These are phyloP conservation scores for Chauna torquata DNA, from an alignment of 2,113 vertebrate species.

Conservation along the genomic window DNA sequence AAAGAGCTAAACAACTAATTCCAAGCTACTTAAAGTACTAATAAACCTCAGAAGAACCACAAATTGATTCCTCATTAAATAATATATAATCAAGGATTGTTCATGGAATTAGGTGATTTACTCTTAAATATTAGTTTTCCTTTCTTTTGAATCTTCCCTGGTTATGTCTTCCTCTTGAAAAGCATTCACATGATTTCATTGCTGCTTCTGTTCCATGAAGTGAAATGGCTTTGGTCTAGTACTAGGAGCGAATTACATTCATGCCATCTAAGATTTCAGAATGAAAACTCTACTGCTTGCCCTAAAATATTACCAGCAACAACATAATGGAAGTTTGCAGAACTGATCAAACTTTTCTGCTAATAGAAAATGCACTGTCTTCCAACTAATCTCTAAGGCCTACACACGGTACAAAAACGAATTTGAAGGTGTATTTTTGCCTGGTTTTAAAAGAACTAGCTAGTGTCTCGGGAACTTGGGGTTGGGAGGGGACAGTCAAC, in stretches of 20 bases:
- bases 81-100: not conserved
- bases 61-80: not conserved
- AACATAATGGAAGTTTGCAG: not conserved
- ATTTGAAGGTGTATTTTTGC: not conserved
- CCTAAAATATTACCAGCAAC: not conserved
- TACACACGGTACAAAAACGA: not conserved
- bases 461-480: not conserved
- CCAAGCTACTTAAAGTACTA: not conserved
- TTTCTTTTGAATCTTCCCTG: not conserved
- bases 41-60: not conserved
- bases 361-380: not conserved
- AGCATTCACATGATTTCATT: not conserved
- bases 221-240: not conserved
- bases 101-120: not conserved
- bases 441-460: not conserved
- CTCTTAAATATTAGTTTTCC: not conserved
- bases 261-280: not conserved
- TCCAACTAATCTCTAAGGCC: not conserved
- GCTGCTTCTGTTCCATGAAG: not conserved
- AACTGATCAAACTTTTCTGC: not conserved
- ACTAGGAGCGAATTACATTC: not conserved
- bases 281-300: not conserved
- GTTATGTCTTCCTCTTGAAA: not conserved
- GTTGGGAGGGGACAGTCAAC: accelerated
- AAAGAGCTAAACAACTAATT: not conserved